These are phyloP conservation scores for Falco cherrug DNA, from an alignment of 2,797 vertebrate species.

Conservation along the genomic window DNA sequence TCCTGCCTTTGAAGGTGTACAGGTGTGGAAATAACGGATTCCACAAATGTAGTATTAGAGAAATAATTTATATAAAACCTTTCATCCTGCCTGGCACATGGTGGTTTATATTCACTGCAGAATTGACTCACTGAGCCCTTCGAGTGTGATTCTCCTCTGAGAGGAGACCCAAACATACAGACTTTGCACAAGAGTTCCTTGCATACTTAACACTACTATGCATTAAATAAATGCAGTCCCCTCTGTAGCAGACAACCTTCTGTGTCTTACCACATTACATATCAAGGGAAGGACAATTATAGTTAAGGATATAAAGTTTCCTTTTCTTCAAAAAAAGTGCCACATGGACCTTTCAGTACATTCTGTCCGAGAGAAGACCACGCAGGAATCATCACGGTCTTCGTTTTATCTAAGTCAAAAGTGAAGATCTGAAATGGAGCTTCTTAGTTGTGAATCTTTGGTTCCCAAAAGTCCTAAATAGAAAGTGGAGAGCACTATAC, in stretches of 20 bases:
- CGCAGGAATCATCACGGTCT: neutral
- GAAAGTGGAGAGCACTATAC: neutral
- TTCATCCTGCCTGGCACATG: slow-evolving; percentile 23
- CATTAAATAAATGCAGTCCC: slow-evolving; percentile 11
- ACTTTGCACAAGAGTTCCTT: neutral
- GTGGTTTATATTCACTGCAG: neutral
- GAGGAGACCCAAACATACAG: neutral
- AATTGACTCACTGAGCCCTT: neutral
- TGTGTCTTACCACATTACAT: neutral
- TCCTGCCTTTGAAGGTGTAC: neutral
- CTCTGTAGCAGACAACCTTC: neutral
- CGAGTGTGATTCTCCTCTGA: neutral
- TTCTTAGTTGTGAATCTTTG: neutral
- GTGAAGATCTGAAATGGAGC: neutral
- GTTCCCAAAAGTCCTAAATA: slow-evolving; percentile 11
- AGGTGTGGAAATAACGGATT: neutral
- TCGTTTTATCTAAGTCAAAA: neutral
- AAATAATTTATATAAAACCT: slow-evolving; percentile 41
- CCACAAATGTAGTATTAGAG: neutral
- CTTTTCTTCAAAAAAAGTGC: neutral
- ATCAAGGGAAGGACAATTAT: neutral
- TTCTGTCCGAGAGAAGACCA: neutral
- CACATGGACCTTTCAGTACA: neutral
- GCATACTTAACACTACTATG: neutral
- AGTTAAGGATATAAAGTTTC: neutral